These are phyloP conservation scores for Stenolophus ochropezus DNA, from an alignment of 2,888 invertebrate genomes.

Conservation along the genomic window DNA sequence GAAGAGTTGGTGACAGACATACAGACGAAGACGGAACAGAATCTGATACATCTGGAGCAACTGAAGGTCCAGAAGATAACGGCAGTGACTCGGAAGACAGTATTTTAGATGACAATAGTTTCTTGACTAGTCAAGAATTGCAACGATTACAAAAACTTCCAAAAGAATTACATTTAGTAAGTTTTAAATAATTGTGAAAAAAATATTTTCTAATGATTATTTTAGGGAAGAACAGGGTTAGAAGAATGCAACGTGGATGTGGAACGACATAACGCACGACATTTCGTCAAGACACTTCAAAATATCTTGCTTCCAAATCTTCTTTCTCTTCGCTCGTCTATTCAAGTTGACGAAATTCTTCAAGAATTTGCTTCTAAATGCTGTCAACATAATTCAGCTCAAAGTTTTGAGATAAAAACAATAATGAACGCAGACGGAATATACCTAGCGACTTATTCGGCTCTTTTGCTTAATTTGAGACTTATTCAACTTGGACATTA, in stretches of 20 bases:
- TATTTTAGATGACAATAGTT: slow-evolving; percentile 88
- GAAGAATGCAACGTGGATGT: slow-evolving; percentile 86
- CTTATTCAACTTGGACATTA: slow-evolving; percentile 87
- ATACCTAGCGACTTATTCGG: slow-evolving; percentile 92
- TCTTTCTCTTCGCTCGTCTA: slow-evolving; percentile 84
- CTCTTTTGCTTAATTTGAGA: slow-evolving; percentile 87
- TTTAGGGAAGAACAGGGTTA: slow-evolving; percentile 71
- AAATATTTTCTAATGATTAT: slow-evolving; percentile 43
- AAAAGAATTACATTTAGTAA: slow-evolving; percentile 75
- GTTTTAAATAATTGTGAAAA: no score
- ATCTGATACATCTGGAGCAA: slow-evolving; percentile 76
- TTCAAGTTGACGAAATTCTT: slow-evolving; percentile 92
- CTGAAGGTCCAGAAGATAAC: slow-evolving; percentile 83
- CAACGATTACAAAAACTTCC: slow-evolving; percentile 76
- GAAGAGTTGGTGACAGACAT: slow-evolving; percentile 67
- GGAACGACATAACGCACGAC: slow-evolving; percentile 90
- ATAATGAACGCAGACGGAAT: slow-evolving; percentile 97
- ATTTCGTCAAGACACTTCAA: slow-evolving; percentile 86
- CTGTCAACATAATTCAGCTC: slow-evolving; percentile 86
- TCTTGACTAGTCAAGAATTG: slow-evolving; percentile 72
- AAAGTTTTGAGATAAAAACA: slow-evolving; percentile 79
- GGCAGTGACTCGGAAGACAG: slow-evolving; percentile 78
- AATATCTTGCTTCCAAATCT: slow-evolving; percentile 86
- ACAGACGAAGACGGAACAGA: slow-evolving; percentile 71
- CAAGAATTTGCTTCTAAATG: slow-evolving; percentile 94